Percentiles rank a stretch among this genome's conserved stretches.
Evolutionary conservation across 2,797 vertebrate genomes (phyloP).

Genomic region (Lithobates sylvaticus): DNA sequence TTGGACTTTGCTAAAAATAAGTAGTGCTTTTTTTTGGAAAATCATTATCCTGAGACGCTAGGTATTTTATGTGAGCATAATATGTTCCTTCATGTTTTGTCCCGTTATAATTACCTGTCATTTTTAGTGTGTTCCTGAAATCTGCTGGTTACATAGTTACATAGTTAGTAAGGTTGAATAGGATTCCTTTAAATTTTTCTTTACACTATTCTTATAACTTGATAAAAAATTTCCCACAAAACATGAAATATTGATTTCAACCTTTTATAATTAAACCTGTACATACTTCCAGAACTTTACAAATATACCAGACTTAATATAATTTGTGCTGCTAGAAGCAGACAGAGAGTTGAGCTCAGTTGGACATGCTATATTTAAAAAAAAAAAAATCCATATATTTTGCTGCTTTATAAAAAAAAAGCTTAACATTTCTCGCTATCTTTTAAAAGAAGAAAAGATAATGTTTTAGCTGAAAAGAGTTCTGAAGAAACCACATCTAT

Average conservation of each 20-base stretch:
- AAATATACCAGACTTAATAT: neutral
- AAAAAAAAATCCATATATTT: slow-evolving; percentile 16
- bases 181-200: too few relatives aligned
- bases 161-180: too few relatives aligned
- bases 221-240: neutral
- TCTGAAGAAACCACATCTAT: slow-evolving; percentile 59
- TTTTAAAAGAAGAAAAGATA: slow-evolving; percentile 38
- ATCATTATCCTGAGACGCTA: too few relatives aligned
- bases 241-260: neutral
- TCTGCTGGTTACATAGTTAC: too few relatives aligned
- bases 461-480: slow-evolving; percentile 27
- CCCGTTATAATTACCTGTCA: too few relatives aligned
- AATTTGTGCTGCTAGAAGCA: neutral
- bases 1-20: too few relatives aligned
- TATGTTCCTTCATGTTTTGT: too few relatives aligned
- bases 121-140: too few relatives aligned
- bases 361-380: slow-evolving; percentile 28
- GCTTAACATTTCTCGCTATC: slow-evolving; percentile 53
- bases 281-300: neutral
- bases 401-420: slow-evolving; percentile 56
- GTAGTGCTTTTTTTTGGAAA: too few relatives aligned
- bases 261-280: neutral
- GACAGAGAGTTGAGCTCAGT: neutral
- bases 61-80: too few relatives aligned
- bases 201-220: neutral